Base-by-base conservation (phyloP, 2,113 vertebrate genomes). In the Polyodon spathula region DNA sequence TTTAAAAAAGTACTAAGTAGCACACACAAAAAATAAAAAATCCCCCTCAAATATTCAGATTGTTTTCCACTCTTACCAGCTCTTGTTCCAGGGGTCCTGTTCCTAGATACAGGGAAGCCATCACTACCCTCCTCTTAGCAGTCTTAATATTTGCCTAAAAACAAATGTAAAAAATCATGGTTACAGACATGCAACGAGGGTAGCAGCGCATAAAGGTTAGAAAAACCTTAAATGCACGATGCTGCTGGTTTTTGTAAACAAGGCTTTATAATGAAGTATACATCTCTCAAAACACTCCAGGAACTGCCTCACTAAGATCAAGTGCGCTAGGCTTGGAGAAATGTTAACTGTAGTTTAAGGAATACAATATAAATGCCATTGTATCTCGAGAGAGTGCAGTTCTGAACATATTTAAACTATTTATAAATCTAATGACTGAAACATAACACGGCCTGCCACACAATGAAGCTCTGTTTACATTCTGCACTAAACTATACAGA, bases 61-160 rank as follows among this genome's bases (percentile, higher is more conserved):
- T 27, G 27, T 27, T 27, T 27, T 27, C 1, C 39, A 42, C 52
- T 58, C 81, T 82, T 79, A 98, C 96, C 89, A 99, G 85, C 50
- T 98, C 93, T 79, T 95, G 92, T 41, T 99, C 95, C 58, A 96
- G 76, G 12, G 86, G 82, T 42, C 96, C 95, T 0, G 91, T 94
- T 56, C 96, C 95, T 70, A 99, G 82, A 76, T 99, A 99, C 0
- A 99, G 78, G 0, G 96, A 99, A 5, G 96, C 95, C 90, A 98
- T 89, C 73, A 95, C 91, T 14, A 97, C 90, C n/a, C 96, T 81
- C 68, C 75, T 84, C 79, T 81, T 87, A n/a, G 94, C 93, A 0
- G 76, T 77, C 76, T 82, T 90, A 72, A 98, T 92, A 53, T 90
- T 89, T 15, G 77, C 83, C 96, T 99, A 71, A 27, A 40, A 63